phyloP scores from a whole-genome alignment of 2,888 invertebrate genomes.

The Entomobrya proxima region DNA sequence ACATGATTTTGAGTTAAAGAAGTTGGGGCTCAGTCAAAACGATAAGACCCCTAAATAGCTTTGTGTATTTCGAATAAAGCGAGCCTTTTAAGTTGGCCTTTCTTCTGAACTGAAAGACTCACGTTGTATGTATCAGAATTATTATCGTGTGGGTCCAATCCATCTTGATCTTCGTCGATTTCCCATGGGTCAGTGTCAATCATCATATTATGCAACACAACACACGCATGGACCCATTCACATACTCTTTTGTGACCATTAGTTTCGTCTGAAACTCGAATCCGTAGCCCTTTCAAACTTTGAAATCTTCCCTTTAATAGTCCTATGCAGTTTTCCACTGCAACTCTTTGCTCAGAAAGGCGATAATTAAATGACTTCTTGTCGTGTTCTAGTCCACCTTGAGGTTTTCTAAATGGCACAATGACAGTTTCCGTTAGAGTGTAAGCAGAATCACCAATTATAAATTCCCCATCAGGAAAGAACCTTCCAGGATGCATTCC shows the following conservation, averaged over 20 bases:
- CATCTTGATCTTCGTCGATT: constrained; percentile 8
- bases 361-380: constrained; percentile 27
- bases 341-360: constrained; percentile 12
- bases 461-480: constrained; percentile 44
- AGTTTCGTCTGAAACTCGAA: neutral
- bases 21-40: neutral
- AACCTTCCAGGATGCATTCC: neutral
- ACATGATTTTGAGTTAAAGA: constrained; percentile 41
- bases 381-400: neutral
- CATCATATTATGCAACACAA: constrained; percentile 53
- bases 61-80: constrained; percentile 34
- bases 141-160: no score
- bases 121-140: constrained; percentile 25
- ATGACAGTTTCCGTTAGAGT: constrained; percentile 14
- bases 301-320: constrained; percentile 56
- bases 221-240: constrained; percentile 49
- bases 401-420: constrained; percentile 24
- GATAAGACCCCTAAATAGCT: neutral
- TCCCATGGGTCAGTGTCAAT: no score
- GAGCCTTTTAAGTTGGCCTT: neutral
- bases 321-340: constrained; percentile 54
- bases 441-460: constrained; percentile 62
- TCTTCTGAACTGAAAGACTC: neutral
- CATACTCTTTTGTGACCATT: constrained; percentile 50
- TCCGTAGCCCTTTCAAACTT: constrained; percentile 24